phyloP scores from a whole-genome alignment of 2,888 invertebrate genomes.

The Clostera curtula region DNA sequence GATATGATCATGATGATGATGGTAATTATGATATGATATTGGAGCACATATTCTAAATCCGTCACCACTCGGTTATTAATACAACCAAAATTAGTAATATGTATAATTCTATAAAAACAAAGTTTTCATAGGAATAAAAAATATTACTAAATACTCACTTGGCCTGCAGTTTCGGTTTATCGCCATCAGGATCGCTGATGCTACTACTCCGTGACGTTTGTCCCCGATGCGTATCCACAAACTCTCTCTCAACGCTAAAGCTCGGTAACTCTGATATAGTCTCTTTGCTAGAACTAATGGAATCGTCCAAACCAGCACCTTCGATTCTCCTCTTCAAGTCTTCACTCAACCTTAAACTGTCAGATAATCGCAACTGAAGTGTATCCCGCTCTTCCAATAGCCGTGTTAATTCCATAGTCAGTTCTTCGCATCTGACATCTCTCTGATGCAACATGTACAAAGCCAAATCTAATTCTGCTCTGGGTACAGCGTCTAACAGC shows the following conservation, averaged over 20 bases:
- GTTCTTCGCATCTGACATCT: conserved; percentile 89
- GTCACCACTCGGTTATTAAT: too few relatives aligned
- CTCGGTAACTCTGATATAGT: conserved; percentile 41
- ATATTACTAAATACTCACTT: conserved; percentile 47
- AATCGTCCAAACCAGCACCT: conserved; percentile 36
- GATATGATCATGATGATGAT: too few relatives aligned
- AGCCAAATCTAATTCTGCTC: conserved; percentile 85
- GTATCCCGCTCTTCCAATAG: conserved; percentile 90
- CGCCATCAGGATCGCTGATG: conserved; percentile 54
- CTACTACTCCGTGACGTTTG: conserved; percentile 59
- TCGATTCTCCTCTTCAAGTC: conserved; percentile 46
- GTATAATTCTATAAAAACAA: too few relatives aligned
- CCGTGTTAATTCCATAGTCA: conserved; percentile 88
- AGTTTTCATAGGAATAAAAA: neutral
- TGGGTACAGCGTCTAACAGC: conserved; percentile 54
- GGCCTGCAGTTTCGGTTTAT: conserved; percentile 61
- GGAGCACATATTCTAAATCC: too few relatives aligned
- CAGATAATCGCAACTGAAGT: conserved; percentile 86
- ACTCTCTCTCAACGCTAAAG: conserved; percentile 43
- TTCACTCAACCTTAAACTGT: conserved; percentile 85
- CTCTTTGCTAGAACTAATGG: conserved; percentile 39
- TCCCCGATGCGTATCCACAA: conserved; percentile 51
- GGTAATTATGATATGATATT: too few relatives aligned
- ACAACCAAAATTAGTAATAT: too few relatives aligned
- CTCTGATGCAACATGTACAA: conserved; percentile 90